Base-by-base conservation (phyloP, 2,888 invertebrate genomes). In the Resseliella maxima region DNA sequence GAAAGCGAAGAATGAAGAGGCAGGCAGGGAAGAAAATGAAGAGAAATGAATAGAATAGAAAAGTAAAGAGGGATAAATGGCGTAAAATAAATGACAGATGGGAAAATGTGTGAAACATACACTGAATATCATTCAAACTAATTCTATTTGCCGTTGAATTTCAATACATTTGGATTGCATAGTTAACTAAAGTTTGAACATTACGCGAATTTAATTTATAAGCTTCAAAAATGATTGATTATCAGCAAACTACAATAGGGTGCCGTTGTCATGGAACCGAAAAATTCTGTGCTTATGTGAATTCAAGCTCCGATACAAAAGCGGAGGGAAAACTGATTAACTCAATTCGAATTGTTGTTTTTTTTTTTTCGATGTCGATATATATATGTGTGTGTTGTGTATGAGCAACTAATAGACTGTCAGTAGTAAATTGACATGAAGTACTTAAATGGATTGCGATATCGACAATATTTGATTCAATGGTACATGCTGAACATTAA, bases 401-500 rank as follows among this genome's bases (percentile, higher is more conserved):
- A 15, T 35, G 31, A 35, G 59, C 12, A 59, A 24, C 59, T 31
- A 72, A 72, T 72, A 72, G 72, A 72, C 72, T 72, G 72, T 72
- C 72, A 72, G 72, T 12, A 18, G 6, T 72, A 2, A 3, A 72
- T 72, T 31, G 72, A 72, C 72, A 72, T 72, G 31, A 72, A 72
- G 31, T 72, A 18, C 72, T 72, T 72, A 72, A 72, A 72, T 72
- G 72, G 72, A 72, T 72, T 72, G 5, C 31, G 72, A 72, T 72
- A 72, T 72, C 72, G 31, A 72, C 72, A 72, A 72, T 72, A 72
- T 72, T 72, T 35, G 72, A 72, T 72, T 72, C 31, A 72, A 35
- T 72, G 46, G n/a, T 15, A 59, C 59, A 59, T 12, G 72, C 72
- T 5, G 31, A 31, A 72, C 72, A 59, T 24, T 24, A 24, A 59